Conservation (phyloP, 2,888 invertebrate genomes). For the Dynastes hyllus region DNA sequence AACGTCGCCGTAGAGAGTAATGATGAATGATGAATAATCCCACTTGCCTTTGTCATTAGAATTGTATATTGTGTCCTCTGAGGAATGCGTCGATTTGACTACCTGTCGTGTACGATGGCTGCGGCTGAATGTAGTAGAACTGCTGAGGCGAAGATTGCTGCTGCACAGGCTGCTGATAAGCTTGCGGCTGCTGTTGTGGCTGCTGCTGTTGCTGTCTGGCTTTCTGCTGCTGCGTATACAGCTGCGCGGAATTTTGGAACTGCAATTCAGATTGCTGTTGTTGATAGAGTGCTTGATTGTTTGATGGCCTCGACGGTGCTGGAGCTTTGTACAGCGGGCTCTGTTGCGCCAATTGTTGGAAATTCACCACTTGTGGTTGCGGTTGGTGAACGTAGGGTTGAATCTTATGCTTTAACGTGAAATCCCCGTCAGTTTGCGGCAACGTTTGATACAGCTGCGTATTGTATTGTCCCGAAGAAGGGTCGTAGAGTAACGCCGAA, state of each 20-base stretch:
- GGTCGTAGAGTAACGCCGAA: conserved; percentile 85
- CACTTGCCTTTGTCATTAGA: conserved; percentile 67
- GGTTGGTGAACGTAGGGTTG: conserved; percentile 82
- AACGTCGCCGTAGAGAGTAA: not conserved
- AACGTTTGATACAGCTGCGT: conserved; percentile 84
- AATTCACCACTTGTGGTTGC: conserved; percentile 71
- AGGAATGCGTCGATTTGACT: conserved; percentile 89
- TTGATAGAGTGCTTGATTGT: conserved; percentile 70
- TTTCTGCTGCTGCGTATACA: conserved; percentile 70
- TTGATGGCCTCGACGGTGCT: conserved; percentile 62
- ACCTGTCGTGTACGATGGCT: conserved; percentile 73
- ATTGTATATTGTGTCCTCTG: conserved; percentile 81
- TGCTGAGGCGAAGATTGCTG: conserved; percentile 68
- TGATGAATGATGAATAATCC: not conserved
- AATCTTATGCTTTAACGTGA: conserved; percentile 82
- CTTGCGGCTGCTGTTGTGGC: conserved; percentile 66
- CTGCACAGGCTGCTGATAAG: conserved; percentile 56
- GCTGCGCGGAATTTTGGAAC: conserved; percentile 74
- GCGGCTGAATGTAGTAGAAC: conserved; percentile 77
- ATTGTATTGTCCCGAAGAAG: conserved; percentile 84
- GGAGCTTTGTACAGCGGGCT: conserved; percentile 73
- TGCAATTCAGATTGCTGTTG: conserved; percentile 80
- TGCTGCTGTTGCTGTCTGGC: conserved; percentile 70
- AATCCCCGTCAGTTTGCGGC: conserved; percentile 82
- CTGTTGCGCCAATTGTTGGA: conserved; percentile 75